Percentiles rank a stretch among this genome's conserved stretches.
Evolutionary conservation across 2,113 vertebrate genomes (phyloP).

Genomic region (Campylomormyrus numenius): DNA sequence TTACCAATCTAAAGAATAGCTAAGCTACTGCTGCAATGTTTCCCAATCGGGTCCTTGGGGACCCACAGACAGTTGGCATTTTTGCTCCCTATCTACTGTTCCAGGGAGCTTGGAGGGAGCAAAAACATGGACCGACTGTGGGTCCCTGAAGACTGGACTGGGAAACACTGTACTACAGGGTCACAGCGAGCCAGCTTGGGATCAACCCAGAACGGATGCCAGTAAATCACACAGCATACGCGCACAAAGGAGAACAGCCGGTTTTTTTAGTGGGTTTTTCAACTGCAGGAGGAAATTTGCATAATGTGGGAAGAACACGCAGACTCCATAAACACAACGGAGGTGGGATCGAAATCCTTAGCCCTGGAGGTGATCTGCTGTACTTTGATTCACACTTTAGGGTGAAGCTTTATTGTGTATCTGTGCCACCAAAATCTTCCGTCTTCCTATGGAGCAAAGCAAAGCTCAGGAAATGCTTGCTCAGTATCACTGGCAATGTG

Average conservation of each 20-base stretch:
- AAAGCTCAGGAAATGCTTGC: neutral
- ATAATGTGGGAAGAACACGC: neutral
- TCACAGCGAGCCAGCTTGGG: neutral
- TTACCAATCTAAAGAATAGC: neutral
- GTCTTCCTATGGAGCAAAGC: neutral
- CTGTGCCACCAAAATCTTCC: neutral
- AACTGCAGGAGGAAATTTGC: neutral
- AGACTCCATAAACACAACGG: neutral
- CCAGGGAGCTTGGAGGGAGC: neutral
- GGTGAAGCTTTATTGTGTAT: neutral
- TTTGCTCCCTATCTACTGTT: neutral
- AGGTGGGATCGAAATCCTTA: neutral
- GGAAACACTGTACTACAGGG: neutral
- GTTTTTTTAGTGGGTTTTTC: neutral
- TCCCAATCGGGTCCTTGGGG: neutral
- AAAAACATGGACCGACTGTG: neutral
- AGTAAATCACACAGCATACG: neutral
- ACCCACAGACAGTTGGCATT: neutral
- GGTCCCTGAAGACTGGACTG: neutral
- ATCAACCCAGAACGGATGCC: neutral
- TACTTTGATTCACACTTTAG: neutral
- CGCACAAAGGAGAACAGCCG: neutral
- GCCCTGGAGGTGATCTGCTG: neutral
- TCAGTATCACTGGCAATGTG: neutral
- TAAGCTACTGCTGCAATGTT: neutral